These are phyloP conservation scores for Synaphobranchus kaupii DNA, from an alignment of 2,797 vertebrate genomes.

Conservation along the genomic window DNA sequence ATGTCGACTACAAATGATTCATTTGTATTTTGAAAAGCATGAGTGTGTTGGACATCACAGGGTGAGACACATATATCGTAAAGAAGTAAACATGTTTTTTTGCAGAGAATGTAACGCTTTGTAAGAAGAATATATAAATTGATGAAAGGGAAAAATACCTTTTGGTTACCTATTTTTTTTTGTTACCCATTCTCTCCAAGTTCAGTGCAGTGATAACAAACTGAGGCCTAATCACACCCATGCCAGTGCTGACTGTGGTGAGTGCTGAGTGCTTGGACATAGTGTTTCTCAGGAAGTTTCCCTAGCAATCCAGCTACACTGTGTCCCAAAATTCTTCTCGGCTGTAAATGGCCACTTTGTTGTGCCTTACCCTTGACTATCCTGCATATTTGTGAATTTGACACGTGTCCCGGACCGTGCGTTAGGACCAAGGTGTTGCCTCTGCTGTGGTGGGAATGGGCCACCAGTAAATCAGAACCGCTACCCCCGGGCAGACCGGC, in stretches of 20 bases:
- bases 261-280: not conserved
- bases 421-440: not conserved
- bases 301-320: not conserved
- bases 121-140: not conserved
- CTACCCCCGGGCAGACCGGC: not conserved
- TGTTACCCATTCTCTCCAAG: too few relatives aligned
- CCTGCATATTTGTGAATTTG: not conserved
- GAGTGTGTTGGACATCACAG: not conserved
- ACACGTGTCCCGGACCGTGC: not conserved
- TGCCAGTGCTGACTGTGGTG: not conserved
- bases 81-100: not conserved
- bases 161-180: too few relatives aligned
- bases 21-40: not conserved
- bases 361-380: not conserved
- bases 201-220: too few relatives aligned
- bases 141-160: too few relatives aligned
- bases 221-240: not conserved
- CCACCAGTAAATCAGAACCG: slow-evolving; percentile 23
- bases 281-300: not conserved
- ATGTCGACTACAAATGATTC: not conserved
- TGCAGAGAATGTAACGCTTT: not conserved
- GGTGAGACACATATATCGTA: not conserved
- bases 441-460: not conserved
- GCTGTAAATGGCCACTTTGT: not conserved
- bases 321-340: not conserved